Evolutionary conservation across 2,888 invertebrate genomes (phyloP), one percentile per base, ranked within the genome.

Genomic region (Ephialtes manifestator): DNA sequence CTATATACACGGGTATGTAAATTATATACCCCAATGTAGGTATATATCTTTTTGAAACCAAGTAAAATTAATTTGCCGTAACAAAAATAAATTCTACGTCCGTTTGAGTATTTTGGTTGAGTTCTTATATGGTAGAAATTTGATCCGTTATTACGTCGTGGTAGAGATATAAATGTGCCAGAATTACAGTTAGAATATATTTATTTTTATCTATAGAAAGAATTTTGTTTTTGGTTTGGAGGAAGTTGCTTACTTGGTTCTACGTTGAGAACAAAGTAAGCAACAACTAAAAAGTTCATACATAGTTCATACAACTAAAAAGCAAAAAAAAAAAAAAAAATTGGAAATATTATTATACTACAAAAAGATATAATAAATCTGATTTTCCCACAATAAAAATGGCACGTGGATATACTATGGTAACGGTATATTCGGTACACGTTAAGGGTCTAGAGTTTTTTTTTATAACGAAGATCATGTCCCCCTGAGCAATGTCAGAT

Each of bases 381-480:
- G 84, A 84, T 87, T 90, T 92, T 92, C 91, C 90, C 90, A 91
- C 88, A 90, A 90, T 89, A 91, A 92, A 91, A 88, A 89, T 85
- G 86, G 87, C 92, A 90, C 90, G 90, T 90, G 90, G 74, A 85
- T 43, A 48, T 78, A 82, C 77, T 77, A 75, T 20, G 35, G 77
- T 86, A 55, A 65, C 60, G 55, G 76, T 55, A 39, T 53, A 78
- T 68, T 77, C 58, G 77, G 81, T 65, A 51, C 78, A 67, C 77
- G 67, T 77, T 72, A 58, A 80, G 82, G 83, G 74, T 63, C 70
- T 46, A 70, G 63, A 58, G 15, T 51, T 78, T 82, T 72, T 83
- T 84, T 88, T 91, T 89, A 89, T 89, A 89, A 89, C 86, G 87
- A 87, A 81, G 28, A 88, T 90, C 90, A 90, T 82, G 86, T 86